phyloP scores from a whole-genome alignment of 2,113 vertebrate species.

The Rhizomys pruinosus region DNA sequence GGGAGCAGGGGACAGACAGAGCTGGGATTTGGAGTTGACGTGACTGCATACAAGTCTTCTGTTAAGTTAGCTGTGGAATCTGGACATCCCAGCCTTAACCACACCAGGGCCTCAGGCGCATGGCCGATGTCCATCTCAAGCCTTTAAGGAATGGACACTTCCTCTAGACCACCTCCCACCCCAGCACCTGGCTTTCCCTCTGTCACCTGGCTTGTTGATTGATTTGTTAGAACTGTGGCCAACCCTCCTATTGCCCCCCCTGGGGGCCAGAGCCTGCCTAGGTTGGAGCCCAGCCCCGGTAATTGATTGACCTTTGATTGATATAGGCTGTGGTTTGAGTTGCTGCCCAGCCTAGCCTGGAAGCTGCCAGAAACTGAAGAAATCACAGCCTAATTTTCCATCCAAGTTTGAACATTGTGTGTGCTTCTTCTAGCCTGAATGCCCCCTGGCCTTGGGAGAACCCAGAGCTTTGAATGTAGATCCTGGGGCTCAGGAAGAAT shows the following conservation, averaged over 20 bases:
- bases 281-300: not conserved
- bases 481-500: not conserved
- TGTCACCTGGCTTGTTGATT: not conserved
- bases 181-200: conserved; percentile 14
- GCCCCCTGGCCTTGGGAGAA: not conserved
- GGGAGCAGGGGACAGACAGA: not conserved
- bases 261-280: not conserved
- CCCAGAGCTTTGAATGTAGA: not conserved
- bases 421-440: conserved; percentile 43
- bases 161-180: not conserved
- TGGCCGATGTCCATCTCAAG: fast-evolving
- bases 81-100: not conserved
- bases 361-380: conserved; percentile 47
- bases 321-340: conserved; percentile 8
- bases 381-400: not conserved
- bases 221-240: not conserved
- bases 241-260: conserved; percentile 28
- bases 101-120: not conserved
- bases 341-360: conserved; percentile 12
- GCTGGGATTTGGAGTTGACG: not conserved
- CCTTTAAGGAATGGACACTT: not conserved
- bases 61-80: not conserved
- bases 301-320: conserved; percentile 70
- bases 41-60: not conserved
- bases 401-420: conserved; percentile 23